A percentile compares a stretch with the other conserved stretches of the same genome.
These are phyloP conservation scores for Melospiza georgiana DNA, from an alignment of 2,113 vertebrate species.

Conservation along the genomic window DNA sequence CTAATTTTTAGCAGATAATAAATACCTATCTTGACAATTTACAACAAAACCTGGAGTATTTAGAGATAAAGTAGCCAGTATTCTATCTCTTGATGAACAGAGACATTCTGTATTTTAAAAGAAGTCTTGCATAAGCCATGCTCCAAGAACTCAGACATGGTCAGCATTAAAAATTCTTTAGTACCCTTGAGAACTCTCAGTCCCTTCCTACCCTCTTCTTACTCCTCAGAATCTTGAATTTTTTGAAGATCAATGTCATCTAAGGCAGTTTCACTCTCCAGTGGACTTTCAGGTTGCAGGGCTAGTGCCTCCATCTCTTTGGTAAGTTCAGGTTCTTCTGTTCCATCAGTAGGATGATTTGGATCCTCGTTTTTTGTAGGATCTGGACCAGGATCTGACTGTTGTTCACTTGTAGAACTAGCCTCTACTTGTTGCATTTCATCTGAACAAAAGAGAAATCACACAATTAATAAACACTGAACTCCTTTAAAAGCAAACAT, in stretches of 20 bases:
- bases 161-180: background rate
- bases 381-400: background rate
- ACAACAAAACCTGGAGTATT: background rate
- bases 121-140: background rate
- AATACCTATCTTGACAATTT: slow-evolving; percentile 26
- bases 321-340: background rate
- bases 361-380: slow-evolving; percentile 14
- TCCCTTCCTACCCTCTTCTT: background rate
- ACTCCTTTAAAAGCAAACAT: background rate
- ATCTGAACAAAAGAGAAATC: slow-evolving; percentile 35
- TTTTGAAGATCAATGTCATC: slow-evolving; percentile 27
- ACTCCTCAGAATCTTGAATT: slow-evolving; percentile 66
- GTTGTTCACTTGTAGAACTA: slow-evolving; percentile 49
- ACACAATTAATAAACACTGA: background rate
- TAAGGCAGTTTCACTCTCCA: background rate
- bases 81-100: background rate
- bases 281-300: background rate
- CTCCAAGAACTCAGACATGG: background rate
- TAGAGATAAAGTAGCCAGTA: background rate
- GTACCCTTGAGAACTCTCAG: background rate
- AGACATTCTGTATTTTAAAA: background rate
- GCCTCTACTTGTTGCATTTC: slow-evolving; percentile 8
- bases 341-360: background rate
- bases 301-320: background rate
- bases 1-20: background rate